Percentiles rank a stretch among this genome's conserved stretches.
These are phyloP conservation scores for Channa striata DNA, from an alignment of 2,797 vertebrate genomes.

Conservation along the genomic window DNA sequence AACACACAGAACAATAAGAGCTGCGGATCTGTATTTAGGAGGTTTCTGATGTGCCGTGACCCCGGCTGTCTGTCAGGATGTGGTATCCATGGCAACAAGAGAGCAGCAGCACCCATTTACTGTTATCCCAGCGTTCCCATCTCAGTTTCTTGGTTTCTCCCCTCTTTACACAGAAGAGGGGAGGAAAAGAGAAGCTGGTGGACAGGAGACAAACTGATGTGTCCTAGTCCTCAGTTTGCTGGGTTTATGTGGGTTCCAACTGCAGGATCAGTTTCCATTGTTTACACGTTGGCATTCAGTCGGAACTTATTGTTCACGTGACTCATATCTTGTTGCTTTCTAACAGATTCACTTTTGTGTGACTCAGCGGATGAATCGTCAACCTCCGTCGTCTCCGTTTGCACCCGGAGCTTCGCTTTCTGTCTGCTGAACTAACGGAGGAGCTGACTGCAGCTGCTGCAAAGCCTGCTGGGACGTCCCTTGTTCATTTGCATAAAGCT, in stretches of 20 bases:
- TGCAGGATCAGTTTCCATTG: too few relatives aligned
- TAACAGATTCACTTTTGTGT: too few relatives aligned
- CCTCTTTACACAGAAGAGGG: too few relatives aligned
- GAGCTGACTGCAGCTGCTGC: not conserved
- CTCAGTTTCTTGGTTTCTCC: not conserved
- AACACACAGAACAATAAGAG: not conserved
- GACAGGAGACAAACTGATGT: too few relatives aligned
- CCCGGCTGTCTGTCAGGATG: not conserved
- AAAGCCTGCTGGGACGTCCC: slow-evolving; percentile 11
- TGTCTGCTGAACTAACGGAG: not conserved
- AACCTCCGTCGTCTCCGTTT: not conserved
- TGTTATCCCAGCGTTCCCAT: not conserved
- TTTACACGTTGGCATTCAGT: too few relatives aligned
- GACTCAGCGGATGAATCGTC: not conserved
- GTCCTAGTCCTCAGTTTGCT: too few relatives aligned
- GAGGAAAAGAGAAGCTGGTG: too few relatives aligned
- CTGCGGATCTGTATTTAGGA: not conserved
- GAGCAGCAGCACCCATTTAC: slow-evolving; percentile 4
- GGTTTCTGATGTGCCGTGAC: not conserved
- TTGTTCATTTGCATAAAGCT: not conserved
- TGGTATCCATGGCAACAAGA: slow-evolving; percentile 26
- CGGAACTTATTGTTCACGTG: too few relatives aligned
- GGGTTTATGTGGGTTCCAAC: too few relatives aligned
- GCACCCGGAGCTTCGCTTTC: slow-evolving; percentile 1
- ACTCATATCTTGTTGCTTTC: too few relatives aligned